Evolutionary conservation across 35 echinoderm and acorn worm species (phyloP), one percentile per base, ranked within the genome.

Genomic region (Amphiura filiformis): DNA sequence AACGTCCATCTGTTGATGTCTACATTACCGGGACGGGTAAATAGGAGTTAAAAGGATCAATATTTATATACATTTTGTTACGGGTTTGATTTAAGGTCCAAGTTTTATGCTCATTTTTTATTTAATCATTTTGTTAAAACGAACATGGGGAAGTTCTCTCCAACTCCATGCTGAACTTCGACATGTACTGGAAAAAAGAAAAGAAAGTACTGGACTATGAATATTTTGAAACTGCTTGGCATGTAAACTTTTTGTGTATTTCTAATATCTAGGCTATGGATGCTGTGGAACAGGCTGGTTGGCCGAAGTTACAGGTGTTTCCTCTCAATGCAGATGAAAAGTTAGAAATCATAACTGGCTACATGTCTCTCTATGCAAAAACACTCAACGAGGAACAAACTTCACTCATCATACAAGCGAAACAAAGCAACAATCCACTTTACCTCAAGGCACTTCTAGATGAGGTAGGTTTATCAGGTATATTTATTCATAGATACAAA

Each of bases 391-490:
- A 86, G 14, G 95, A 93, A 49, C 95, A 97, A 35, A 86, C 65
- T 57, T 57, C 84, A 0, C 76, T 97, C 28, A 97, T 97, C 39
- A 78, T 91, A n/a, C 32, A 88, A 0, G 91, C 95, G 18, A 44
- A 86, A 35, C 95, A 97, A 61, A 97, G 87, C 76, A 84, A 80
- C 33, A 97, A 97, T 49, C 95, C 95, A 35, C 81, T 97, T 9
- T 97, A 97, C 39, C 88, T 97, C 31, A 97, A 93, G 70, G 88
- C 95, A 56, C 77, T 97, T 1, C 76, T 97, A 38, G 95, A 97
- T 91, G 95, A 97, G 95, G 95, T 97, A 84, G 57, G 49, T 26
- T n/a, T n/a, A n/a, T n/a, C n/a, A n/a, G n/a, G n/a, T n/a, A n/a
- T n/a, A n/a, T n/a, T n/a, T n/a, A n/a, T n/a, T n/a, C n/a, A n/a